Conservation (phyloP, 1,140 invertebrate species). For the Hirudo medicinalis region DNA sequence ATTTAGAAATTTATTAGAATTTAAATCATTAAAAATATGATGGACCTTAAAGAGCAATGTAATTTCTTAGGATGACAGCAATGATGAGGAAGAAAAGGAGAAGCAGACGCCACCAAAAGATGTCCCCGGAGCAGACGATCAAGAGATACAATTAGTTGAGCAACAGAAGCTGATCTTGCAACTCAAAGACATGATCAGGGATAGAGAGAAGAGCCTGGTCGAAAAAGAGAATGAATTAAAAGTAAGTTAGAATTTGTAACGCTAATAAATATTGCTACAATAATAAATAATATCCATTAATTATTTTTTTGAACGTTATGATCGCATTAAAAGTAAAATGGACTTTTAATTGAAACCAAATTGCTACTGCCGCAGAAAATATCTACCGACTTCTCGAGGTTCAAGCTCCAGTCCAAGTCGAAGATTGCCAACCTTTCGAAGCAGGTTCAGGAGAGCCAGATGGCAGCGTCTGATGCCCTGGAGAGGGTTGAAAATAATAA, state of each 20-base stretch:
- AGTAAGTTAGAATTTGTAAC: background rate
- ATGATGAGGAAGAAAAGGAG: background rate
- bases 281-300: too few species aligned
- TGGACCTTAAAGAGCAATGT: too few species aligned
- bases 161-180: slow-evolving; percentile 14
- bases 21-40: too few species aligned
- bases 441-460: slow-evolving; percentile 1
- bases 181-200: slow-evolving; percentile 14
- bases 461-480: background rate
- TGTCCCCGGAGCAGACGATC: background rate
- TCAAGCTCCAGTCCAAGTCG: slow-evolving; percentile 14
- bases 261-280: too few species aligned
- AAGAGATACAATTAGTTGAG: slow-evolving; percentile 12
- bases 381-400: background rate
- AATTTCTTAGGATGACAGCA: slow-evolving; percentile 3
- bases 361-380: slow-evolving; percentile 3
- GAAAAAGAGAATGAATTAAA: slow-evolving; percentile 17
- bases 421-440: slow-evolving; percentile 12
- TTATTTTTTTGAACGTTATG: too few species aligned
- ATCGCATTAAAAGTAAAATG: too few species aligned
- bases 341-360: background rate
- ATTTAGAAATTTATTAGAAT: too few species aligned
- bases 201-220: slow-evolving; percentile 5
- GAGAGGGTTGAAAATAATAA: background rate
- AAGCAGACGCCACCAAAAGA: background rate